These are phyloP conservation scores for Menidia menidia DNA, from an alignment of 2,797 vertebrate genomes.

Conservation along the genomic window DNA sequence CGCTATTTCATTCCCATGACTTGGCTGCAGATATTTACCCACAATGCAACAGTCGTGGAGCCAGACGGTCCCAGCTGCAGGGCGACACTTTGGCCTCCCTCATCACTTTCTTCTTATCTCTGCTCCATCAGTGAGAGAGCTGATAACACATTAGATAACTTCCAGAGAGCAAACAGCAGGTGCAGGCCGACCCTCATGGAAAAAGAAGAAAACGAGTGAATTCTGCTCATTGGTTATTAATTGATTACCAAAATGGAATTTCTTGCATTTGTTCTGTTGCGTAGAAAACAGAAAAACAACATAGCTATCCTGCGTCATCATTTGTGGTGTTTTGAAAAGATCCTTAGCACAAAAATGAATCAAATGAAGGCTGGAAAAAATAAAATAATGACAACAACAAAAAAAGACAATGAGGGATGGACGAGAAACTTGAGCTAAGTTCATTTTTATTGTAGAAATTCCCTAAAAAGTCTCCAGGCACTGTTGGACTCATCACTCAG, in stretches of 20 bases:
- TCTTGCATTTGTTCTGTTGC: no score
- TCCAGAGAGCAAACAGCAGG: slow-evolving; percentile 10
- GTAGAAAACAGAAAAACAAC: no score
- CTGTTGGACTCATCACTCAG: no score
- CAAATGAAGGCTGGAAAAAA: no score
- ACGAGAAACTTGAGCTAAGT: no score
- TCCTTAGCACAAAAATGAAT: neutral
- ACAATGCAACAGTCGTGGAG: slow-evolving; percentile 69
- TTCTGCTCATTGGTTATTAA: neutral
- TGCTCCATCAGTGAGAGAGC: slow-evolving; percentile 26
- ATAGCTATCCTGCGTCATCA: neutral
- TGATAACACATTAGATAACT: slow-evolving; percentile 11
- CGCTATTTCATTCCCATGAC: slow-evolving; percentile 79
- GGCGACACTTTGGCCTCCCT: slow-evolving; percentile 48
- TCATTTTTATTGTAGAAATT: no score
- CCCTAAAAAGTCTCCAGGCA: no score
- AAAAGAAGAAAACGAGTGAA: neutral
- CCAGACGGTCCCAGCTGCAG: slow-evolving; percentile 59
- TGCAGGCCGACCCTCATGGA: slow-evolving; percentile 1
- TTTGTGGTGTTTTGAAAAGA: neutral
- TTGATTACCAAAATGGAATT: neutral
- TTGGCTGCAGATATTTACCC: slow-evolving; percentile 79
- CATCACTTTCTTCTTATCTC: slow-evolving; percentile 39
- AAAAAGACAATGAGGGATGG: no score
- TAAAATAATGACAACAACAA: no score